Conservation (phyloP, 2,113 vertebrate species). For the Tachycineta bicolor region DNA sequence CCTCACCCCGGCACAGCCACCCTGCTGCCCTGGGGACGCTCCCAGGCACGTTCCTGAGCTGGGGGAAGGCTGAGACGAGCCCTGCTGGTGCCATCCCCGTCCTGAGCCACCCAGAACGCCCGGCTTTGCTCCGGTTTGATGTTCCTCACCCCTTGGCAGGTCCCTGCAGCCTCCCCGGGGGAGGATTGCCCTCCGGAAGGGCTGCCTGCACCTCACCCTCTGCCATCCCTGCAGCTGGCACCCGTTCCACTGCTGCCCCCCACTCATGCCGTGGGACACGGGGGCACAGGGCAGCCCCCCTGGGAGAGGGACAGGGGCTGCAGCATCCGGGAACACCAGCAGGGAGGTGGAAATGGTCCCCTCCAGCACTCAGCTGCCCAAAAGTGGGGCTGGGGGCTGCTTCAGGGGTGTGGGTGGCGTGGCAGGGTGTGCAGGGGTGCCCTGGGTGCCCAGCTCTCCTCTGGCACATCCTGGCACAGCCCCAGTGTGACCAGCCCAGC, state of each 20-base stretch:
- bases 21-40: background rate
- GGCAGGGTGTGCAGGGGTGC: background rate
- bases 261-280: rapidly evolving
- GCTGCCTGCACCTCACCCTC: background rate
- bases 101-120: background rate
- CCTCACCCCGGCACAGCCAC: rapidly evolving
- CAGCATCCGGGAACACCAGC: rapidly evolving
- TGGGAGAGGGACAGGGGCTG: background rate
- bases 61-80: background rate
- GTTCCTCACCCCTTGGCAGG: background rate
- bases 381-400: background rate
- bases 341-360: rapidly evolving
- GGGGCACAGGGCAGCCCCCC: rapidly evolving
- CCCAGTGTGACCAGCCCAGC: background rate
- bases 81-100: background rate
- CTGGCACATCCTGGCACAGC: rapidly evolving
- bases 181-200: background rate
- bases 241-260: background rate
- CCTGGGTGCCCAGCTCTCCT: rapidly evolving
- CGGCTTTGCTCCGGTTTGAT: rapidly evolving
- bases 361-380: background rate
- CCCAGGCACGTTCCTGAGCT: background rate
- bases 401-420: rapidly evolving
- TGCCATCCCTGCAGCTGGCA: background rate
- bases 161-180: background rate